Evolutionary conservation across 1,140 invertebrate genomes (phyloP).

Genomic region (Drosophila sulfurigaster): DNA sequence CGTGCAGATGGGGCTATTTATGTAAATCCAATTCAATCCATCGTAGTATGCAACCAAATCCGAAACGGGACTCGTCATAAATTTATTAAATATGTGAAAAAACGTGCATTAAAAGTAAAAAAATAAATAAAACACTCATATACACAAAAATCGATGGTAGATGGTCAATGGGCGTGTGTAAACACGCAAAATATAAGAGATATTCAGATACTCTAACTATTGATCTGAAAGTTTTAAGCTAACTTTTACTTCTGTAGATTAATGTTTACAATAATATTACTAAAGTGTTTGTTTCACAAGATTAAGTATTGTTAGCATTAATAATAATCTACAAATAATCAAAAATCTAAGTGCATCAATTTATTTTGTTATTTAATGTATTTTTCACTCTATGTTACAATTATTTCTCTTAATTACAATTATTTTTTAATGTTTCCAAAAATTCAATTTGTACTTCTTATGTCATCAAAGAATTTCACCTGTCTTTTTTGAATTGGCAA

Average conservation of each 20-base stretch:
- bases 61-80: conserved; percentile 4
- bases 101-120: conserved; percentile 50
- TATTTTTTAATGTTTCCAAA: too few species aligned
- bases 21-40: conserved; percentile 28
- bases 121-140: neutral
- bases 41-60: conserved; percentile 14
- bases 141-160: conserved; percentile 10
- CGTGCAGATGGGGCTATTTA: conserved; percentile 32
- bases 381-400: too few species aligned
- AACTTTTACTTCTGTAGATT: too few species aligned
- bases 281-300: too few species aligned
- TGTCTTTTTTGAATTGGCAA: too few species aligned
- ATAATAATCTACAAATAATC: too few species aligned
- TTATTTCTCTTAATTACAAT: too few species aligned
- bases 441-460: neutral
- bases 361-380: neutral
- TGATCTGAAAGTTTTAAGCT: neutral
- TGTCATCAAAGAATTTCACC: neutral
- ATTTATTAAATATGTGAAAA: conserved; percentile 46
- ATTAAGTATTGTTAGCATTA: too few species aligned
- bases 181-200: neutral
- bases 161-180: neutral
- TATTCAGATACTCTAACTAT: neutral
- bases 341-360: too few species aligned
- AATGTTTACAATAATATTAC: too few species aligned